Base-by-base conservation (phyloP, 2,797 vertebrate species). In the Spinus pinus region DNA sequence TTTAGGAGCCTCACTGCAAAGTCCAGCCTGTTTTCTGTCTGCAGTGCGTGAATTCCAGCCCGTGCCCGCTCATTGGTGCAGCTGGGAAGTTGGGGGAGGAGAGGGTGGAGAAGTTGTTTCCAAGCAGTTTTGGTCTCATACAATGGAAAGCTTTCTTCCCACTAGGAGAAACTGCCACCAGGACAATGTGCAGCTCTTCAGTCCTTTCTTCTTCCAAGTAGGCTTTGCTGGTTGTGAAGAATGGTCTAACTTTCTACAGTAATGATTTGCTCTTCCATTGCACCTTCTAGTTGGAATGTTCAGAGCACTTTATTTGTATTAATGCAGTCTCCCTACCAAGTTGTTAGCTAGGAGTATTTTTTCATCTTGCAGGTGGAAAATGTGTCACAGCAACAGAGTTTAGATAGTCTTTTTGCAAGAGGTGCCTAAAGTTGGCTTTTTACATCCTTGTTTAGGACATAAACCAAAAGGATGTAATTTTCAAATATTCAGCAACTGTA, bases 91-190 rank as follows among this genome's bases (percentile, higher is more conserved):
- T 93, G 96, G 96, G 97, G 97, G 96, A 97, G 97, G 96, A 97
- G 96, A 96, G 80, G 91, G 84, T 73, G 97, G 95, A 62, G 44
- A 61, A 94, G 50, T 93, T 94, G 96, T 97, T 98, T 97, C 96
- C 96, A 95, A 97, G 97, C 97, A 97, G 97, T 97, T 97, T 97
- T 97, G 87, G 93, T 75, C 79, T 95, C 94, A 56, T 95, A 98
- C 97, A 98, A 97, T 97, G 97, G 96, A 88, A 95, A 94, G 95
- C 88, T 97, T 95, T 97, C 97, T 95, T 96, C 90, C 95, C 96
- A 39, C 66, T 92, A 75, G 33, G 96, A 96, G 97, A 97, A 87
- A 95, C 96, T 90, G 82, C 95, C 94, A 93, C 83, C 90, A 84
- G 30, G 95, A 97, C 97, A 97, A 93, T 95, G 96, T 91, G 93